Base-by-base conservation (phyloP, 2,888 invertebrate species). In the Ferrisia virgata region DNA sequence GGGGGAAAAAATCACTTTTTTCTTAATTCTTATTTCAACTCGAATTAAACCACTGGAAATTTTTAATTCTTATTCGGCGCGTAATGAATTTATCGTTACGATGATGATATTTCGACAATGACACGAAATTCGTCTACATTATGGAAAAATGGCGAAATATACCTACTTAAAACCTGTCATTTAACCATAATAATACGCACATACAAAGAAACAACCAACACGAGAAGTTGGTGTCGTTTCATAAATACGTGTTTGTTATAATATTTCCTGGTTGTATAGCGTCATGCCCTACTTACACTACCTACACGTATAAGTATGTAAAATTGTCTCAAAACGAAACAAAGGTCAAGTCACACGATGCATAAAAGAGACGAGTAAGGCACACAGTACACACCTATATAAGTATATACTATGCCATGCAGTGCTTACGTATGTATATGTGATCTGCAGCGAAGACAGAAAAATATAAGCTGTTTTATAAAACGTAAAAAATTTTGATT, bases 291-390 rank as follows among this genome's bases (percentile, higher is more conserved):
- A 76, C 72, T 76, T 76, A n/a, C 33, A 36, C 28, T 13, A 76
- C 72, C n/a, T 76, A 76, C 72, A 76, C 28, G 64, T n/a, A n/a
- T n/a, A n/a, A n/a, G n/a, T n/a, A n/a, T n/a, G n/a, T 76, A 76
- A 76, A 76, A 76, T 76, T 76, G 36, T 76, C 72, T 76, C 72
- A 76, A 76, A 76, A 64, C 15, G 28, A 64, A 76, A 33, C 36
- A 76, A 76, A 76, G 72, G 72, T 76, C 72, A 76, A 36, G 18
- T 36, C 18, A 76, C 72, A 36, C 36, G 33, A 76, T 76, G 72
- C 36, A 36, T 33, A 36, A 76, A 76, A 76, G 36, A 33, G 15
- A 76, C 72, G 11, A 22, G 22, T 53, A 53, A 11, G 40, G 40
- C 13, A 40, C 53, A 53, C 53, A 58, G 25, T 72, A 6, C 33